Conservation (phyloP, 2,113 vertebrate species). For the Hipposideros armiger region DNA sequence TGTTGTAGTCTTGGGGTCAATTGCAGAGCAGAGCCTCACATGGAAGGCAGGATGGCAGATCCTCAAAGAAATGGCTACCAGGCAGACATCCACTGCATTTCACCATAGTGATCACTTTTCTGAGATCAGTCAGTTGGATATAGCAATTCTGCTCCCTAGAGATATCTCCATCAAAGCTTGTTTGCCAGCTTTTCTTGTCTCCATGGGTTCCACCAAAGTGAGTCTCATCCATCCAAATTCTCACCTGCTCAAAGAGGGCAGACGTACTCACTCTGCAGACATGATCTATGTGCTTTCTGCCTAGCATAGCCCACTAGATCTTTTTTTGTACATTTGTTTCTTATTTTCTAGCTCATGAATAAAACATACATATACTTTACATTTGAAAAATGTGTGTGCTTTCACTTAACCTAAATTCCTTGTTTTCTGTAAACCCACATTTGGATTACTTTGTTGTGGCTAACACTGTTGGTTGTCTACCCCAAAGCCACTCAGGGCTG, state of each 20-base stretch:
- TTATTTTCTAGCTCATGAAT: conserved; percentile 78
- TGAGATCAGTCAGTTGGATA: not conserved
- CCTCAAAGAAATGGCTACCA: not conserved
- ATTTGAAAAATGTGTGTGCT: conserved; percentile 74
- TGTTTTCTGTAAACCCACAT: conserved; percentile 70
- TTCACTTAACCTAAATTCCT: conserved; percentile 81
- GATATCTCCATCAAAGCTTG: not conserved
- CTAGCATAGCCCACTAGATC: not conserved
- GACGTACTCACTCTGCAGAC: not conserved
- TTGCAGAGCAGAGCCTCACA: not conserved
- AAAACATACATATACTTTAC: conserved; percentile 76
- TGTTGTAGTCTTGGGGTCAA: not conserved
- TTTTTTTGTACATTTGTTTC: conserved; percentile 76
- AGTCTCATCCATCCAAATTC: not conserved
- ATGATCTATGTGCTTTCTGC: not conserved
- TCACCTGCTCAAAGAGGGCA: not conserved
- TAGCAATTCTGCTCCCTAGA: not conserved
- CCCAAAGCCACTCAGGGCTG: not conserved
- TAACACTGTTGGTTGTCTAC: conserved; percentile 14
- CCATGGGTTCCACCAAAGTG: not conserved
- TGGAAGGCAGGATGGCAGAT: not conserved
- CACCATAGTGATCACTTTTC: not conserved
- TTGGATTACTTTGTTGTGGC: conserved; percentile 68
- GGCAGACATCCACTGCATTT: not conserved
- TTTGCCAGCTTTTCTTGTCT: not conserved